These are phyloP conservation scores for Aphelenchoides fujianensis DNA, from an alignment of 1,140 invertebrate genomes.

Conservation along the genomic window DNA sequence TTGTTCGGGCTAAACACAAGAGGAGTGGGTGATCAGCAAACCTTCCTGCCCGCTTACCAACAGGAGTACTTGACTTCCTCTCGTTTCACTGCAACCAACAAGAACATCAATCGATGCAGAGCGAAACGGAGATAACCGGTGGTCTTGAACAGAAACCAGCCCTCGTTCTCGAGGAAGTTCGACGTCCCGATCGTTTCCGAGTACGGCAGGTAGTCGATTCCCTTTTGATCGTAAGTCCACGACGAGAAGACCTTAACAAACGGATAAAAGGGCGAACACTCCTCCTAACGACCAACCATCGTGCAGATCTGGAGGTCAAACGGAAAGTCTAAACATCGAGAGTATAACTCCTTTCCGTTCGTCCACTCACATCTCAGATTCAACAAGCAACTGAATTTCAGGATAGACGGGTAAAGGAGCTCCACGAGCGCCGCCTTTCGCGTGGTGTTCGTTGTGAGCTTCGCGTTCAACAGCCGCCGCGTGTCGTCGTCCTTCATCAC, in stretches of 20 bases:
- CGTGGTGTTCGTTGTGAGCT: conserved; percentile 53
- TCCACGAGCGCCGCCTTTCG: conserved; percentile 52
- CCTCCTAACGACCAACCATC: no score
- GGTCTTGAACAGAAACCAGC: conserved; percentile 56
- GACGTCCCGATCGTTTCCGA: conserved; percentile 55
- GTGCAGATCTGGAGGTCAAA: conserved; percentile 60
- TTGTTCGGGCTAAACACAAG: no score
- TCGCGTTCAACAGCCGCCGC: conserved; percentile 58
- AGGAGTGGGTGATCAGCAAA: no score
- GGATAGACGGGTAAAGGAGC: conserved; percentile 59
- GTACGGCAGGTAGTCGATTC: conserved; percentile 59
- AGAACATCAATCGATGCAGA: not conserved
- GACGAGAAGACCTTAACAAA: conserved; percentile 4
- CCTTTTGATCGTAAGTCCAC: conserved; percentile 65
- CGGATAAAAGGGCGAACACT: no score
- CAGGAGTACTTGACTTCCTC: conserved; percentile 56
- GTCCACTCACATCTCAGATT: conserved; percentile 37
- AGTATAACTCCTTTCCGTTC: not conserved
- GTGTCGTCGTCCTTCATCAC: conserved; percentile 62
- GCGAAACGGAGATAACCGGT: conserved; percentile 18
- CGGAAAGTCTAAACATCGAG: conserved; percentile 38
- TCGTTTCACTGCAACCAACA: conserved; percentile 36
- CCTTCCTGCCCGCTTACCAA: no score
- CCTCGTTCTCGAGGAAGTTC: conserved; percentile 60
- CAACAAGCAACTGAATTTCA: conserved; percentile 58